Conservation (phyloP, 2,888 invertebrate species). For the Portevinia maculata region DNA sequence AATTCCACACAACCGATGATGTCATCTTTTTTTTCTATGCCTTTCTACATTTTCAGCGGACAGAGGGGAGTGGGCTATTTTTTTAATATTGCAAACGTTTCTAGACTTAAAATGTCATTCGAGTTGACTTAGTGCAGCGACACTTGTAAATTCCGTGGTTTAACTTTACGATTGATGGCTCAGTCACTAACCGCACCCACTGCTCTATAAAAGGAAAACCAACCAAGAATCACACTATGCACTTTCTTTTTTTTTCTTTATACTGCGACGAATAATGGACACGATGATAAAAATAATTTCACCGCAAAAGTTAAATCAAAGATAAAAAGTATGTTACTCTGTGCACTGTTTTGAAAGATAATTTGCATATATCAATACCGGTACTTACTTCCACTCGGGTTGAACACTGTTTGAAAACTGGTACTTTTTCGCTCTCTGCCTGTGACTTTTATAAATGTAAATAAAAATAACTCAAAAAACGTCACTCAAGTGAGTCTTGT, state of each 20-base stretch:
- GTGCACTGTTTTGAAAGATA: background rate
- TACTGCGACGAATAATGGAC: constrained; percentile 22
- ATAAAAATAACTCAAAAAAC: constrained; percentile 37
- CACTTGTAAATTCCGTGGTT: constrained; percentile 12
- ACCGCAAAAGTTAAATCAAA: constrained; percentile 37
- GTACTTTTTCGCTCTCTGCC: constrained; percentile 73
- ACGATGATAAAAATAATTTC: constrained; percentile 38
- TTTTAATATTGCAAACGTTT: constrained; percentile 21
- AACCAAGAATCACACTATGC: constrained; percentile 15
- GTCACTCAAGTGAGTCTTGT: too few species aligned
- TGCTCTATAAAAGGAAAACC: constrained; percentile 5
- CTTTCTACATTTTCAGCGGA: constrained; percentile 19
- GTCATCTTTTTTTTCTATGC: constrained; percentile 62
- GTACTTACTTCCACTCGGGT: constrained; percentile 67
- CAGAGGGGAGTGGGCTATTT: constrained; percentile 33
- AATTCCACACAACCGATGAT: constrained; percentile 66
- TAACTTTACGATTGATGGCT: constrained; percentile 19
- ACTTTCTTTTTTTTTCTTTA: background rate
- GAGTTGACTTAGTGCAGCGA: constrained; percentile 33
- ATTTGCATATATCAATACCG: background rate
- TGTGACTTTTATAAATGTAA: constrained; percentile 75
- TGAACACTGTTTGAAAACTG: constrained; percentile 77
- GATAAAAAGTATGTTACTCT: constrained; percentile 19
- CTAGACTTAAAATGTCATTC: constrained; percentile 8
- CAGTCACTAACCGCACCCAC: constrained; percentile 48